phyloP scores from a whole-genome alignment of 1,140 invertebrate species.

The Zeugodacus cucurbitae region DNA sequence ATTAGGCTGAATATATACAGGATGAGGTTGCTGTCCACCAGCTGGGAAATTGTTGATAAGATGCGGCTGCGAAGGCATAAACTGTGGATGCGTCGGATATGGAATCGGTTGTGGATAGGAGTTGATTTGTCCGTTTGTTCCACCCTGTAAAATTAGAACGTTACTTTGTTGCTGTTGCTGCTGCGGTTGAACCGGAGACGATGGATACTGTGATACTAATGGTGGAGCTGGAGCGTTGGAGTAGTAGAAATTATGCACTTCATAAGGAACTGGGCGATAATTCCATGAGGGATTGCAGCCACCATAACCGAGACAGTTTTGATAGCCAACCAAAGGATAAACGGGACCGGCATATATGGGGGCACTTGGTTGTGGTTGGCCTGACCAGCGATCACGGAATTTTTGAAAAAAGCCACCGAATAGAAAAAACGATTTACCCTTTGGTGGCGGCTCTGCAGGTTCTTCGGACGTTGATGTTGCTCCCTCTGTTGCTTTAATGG shows the following conservation, averaged over 20 bases:
- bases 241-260: neutral
- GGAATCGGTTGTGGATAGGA: neutral
- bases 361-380: neutral
- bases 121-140: neutral
- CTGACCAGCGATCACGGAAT: neutral
- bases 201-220: neutral
- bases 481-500: neutral
- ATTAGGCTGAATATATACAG: neutral
- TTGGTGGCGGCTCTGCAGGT: neutral
- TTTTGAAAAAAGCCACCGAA: neutral
- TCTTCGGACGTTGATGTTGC: neutral
- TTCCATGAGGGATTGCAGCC: too few relatives aligned
- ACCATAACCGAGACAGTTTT: neutral
- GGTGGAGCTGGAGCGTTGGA: neutral
- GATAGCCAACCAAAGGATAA: neutral
- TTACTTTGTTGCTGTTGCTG: neutral
- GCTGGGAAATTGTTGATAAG: neutral
- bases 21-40: neutral
- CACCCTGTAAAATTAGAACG: neutral
- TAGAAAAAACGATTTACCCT: conserved; percentile 4
- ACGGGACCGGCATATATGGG: neutral
- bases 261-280: neutral
- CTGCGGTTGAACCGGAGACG: neutral
- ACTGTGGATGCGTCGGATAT: neutral
- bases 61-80: neutral